Base-by-base conservation (phyloP, 53 echinoderm and acorn worm genomes). In the Holothuria leucospilota region DNA sequence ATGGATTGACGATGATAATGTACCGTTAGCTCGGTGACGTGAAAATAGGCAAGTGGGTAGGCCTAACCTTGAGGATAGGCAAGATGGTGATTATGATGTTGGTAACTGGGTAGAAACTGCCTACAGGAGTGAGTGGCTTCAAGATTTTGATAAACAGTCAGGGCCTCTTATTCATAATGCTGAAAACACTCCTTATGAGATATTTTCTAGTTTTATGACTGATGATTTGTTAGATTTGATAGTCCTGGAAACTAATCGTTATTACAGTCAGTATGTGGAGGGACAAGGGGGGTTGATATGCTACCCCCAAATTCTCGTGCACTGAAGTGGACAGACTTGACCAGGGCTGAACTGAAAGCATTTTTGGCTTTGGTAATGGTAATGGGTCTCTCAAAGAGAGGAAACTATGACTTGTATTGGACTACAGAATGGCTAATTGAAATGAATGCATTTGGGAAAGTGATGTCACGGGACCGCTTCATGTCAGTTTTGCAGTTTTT, bases 391-490 rank as follows among this genome's bases (percentile, higher is more conserved):
- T 26, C 51, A 56, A 10, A 18, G 41, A 20, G 51, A 41, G 69
- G 69, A 12, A 39, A 68, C 3, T 82, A 82, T 66, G 66, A 65
- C 4, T 24, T 12, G 2, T 68, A 68, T 27, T 68, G 68, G 68
- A 29, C 68, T 5, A 68, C 68, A 68, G 24, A 62, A 13, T 82
- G 40, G 38, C n/a, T 82, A 29, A 13, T 81, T 21, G 81, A 62
- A 23, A 59, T 81, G 81, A 46, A 51, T 5, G 59, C 14, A 9
- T 63, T 82, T 18, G 30, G 82, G 21, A 38, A 29, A 18, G 24
- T 82, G 11, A 82, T 82, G 82, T 29, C 64, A 46, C 63, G 6
- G 38, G 82, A 82, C 23, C 14, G 82, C 25, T 63, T 82, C 27
- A 20, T 60, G 82, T n/a, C 15, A 25, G 39, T 82, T 39, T n/a